phyloP scores from a whole-genome alignment of 2,888 invertebrate genomes.

The Papilio protenor region DNA sequence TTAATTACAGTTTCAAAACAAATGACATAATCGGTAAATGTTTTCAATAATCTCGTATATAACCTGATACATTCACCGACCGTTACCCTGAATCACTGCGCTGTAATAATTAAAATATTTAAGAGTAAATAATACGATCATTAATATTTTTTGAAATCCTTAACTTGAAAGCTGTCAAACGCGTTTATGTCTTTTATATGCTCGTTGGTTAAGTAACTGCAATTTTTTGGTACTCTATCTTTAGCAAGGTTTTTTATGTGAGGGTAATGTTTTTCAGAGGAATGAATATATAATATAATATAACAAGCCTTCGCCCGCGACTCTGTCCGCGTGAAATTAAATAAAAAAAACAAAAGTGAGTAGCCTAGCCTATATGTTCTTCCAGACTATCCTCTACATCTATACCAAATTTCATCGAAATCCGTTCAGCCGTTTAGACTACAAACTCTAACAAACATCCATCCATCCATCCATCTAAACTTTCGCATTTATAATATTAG shows the following conservation, averaged over 20 bases:
- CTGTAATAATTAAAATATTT: background rate
- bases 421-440: no score
- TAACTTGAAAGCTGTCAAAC: conserved; percentile 6
- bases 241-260: background rate
- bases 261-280: background rate
- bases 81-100: background rate
- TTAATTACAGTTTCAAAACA: no score
- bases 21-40: no score
- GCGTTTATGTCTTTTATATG: conserved; percentile 3
- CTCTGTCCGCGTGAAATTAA: no score
- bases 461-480: no score
- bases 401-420: no score
- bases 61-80: background rate
- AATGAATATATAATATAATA: background rate
- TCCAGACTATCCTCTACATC: no score
- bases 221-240: background rate
- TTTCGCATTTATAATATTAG: no score
- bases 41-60: background rate
- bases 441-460: no score
- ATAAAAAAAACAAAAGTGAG: no score
- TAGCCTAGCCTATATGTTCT: no score
- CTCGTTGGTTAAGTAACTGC: background rate
- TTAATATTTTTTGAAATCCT: background rate
- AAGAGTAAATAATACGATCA: background rate
- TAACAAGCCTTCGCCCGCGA: no score